Evolutionary conservation across 2,797 vertebrate genomes (phyloP).

Genomic region (Leptoclinus maculatus): DNA sequence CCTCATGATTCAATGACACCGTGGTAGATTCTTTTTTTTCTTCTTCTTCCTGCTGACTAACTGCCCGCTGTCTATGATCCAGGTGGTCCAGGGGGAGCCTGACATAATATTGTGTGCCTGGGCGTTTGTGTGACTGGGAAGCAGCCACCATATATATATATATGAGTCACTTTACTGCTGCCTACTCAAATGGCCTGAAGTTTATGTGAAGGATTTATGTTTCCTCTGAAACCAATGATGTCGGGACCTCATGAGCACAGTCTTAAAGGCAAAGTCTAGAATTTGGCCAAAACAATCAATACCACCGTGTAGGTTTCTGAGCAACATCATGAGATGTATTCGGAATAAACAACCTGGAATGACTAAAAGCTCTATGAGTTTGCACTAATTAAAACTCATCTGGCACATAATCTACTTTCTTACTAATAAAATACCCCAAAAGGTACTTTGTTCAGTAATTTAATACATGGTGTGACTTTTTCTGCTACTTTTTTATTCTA

Average conservation of each 20-base stretch:
- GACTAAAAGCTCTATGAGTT: background rate
- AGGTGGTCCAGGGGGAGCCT: conserved; percentile 32
- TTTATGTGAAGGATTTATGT: conserved; percentile 43
- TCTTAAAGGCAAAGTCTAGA: conserved; percentile 3
- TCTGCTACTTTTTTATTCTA: background rate
- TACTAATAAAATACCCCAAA: background rate
- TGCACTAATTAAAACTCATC: background rate
- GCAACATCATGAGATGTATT: background rate
- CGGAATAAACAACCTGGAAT: background rate
- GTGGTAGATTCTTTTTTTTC: conserved; percentile 1
- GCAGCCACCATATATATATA: conserved; percentile 24
- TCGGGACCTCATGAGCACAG: conserved; percentile 8
- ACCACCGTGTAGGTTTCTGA: conserved; percentile 15
- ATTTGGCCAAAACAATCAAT: conserved; percentile 4
- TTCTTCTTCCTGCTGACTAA: conserved; percentile 33
- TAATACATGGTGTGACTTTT: background rate
- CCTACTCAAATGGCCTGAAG: conserved; percentile 6
- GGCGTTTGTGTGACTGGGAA: conserved; percentile 30
- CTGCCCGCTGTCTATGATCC: background rate
- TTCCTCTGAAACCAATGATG: conserved; percentile 33
- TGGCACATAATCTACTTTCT: background rate
- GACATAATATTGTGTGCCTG: conserved; percentile 35
- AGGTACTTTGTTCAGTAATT: background rate
- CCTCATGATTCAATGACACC: conserved; percentile 13
- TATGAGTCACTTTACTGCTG: conserved; percentile 32